phyloP scores from a whole-genome alignment of 2,113 vertebrate species.

The Apodemus sylvaticus region DNA sequence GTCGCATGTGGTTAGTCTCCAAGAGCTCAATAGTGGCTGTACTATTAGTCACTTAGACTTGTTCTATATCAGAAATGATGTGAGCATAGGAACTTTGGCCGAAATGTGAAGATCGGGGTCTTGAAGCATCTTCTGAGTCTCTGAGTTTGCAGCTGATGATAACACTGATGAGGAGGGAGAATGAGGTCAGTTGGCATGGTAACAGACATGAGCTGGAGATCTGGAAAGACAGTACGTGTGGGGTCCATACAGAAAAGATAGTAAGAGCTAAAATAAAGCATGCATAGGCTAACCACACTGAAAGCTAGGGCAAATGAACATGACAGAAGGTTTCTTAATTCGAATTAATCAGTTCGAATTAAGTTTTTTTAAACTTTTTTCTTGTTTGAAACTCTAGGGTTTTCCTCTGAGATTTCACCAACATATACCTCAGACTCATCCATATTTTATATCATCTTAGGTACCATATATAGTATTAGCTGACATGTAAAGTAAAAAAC shows the following conservation, averaged over 20 bases:
- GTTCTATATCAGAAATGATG: neutral
- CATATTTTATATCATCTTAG: neutral
- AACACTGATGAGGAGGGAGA: neutral
- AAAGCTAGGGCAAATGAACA: neutral
- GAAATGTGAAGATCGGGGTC: neutral
- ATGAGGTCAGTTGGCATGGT: neutral
- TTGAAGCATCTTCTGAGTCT: neutral
- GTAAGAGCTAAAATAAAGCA: neutral
- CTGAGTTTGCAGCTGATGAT: neutral
- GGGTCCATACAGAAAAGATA: neutral
- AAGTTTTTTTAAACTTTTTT: neutral
- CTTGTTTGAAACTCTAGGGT: neutral
- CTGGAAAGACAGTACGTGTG: too few relatives aligned
- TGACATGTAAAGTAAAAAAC: neutral
- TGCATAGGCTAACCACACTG: neutral
- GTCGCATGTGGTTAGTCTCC: neutral
- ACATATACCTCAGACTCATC: neutral
- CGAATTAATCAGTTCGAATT: neutral
- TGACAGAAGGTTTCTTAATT: neutral
- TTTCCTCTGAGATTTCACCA: neutral
- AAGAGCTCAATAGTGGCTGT: neutral
- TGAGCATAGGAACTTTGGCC: neutral
- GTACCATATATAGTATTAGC: too few relatives aligned
- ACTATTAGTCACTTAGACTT: neutral
- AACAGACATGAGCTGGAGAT: neutral